These are phyloP conservation scores for Malacoctenus gilli DNA, from an alignment of 2,797 vertebrate species.

Conservation along the genomic window DNA sequence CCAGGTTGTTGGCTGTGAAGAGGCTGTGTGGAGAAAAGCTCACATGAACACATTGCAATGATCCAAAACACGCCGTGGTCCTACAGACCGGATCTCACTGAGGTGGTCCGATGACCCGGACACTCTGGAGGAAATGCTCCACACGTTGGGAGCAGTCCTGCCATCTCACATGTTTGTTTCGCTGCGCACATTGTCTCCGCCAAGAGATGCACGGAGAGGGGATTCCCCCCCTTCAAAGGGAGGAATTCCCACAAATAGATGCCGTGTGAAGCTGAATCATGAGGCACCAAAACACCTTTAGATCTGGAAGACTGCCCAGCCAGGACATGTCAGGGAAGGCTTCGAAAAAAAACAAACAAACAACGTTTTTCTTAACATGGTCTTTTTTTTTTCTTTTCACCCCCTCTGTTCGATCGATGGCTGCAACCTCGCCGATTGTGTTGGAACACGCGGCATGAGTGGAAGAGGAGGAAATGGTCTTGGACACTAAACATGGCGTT, in stretches of 20 bases:
- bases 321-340: background rate
- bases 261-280: constrained; percentile 9
- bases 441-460: constrained; percentile 9
- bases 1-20: constrained; percentile 95
- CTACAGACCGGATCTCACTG: too few species aligned
- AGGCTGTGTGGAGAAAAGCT: constrained; percentile 80
- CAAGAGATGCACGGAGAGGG: constrained; percentile 11
- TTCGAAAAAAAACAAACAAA: too few species aligned
- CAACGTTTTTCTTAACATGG: background rate
- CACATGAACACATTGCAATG: constrained; percentile 28
- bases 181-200: too few species aligned
- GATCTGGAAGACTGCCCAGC: background rate
- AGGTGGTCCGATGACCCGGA: too few species aligned
- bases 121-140: too few species aligned
- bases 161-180: too few species aligned
- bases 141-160: too few species aligned
- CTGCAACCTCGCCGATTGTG: too few species aligned
- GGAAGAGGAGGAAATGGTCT: constrained; percentile 19
- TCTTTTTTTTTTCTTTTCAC: background rate
- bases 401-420: too few species aligned
- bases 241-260: constrained; percentile 45
- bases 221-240: constrained; percentile 57
- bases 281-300: background rate
- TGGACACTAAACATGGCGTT: constrained; percentile 67
- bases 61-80: too few species aligned